A percentile compares a stretch with the other conserved stretches of the same genome.
These are phyloP conservation scores for Hermodice carunculata DNA, from an alignment of 2,888 invertebrate genomes.

Conservation along the genomic window DNA sequence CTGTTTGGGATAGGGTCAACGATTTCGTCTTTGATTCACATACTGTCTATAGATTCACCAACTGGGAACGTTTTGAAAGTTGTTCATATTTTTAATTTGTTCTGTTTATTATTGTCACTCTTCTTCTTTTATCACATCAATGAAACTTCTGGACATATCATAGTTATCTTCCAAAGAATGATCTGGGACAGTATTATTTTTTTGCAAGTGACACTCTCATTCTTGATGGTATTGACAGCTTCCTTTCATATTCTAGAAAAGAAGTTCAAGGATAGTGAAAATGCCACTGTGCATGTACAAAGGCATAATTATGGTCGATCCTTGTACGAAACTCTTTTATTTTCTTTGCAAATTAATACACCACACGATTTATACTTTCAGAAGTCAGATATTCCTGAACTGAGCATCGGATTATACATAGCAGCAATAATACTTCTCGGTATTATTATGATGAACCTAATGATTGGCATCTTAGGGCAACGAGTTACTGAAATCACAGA, in stretches of 20 bases:
- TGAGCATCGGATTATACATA: not conserved
- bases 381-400: not conserved
- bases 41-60: too few species aligned
- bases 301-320: not conserved
- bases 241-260: too few species aligned
- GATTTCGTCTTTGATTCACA: not conserved
- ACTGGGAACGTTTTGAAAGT: not conserved
- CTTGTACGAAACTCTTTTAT: not conserved
- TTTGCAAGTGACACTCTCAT: too few species aligned
- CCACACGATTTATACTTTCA: not conserved
- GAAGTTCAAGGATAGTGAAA: too few species aligned
- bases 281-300: not conserved
- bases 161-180: not conserved
- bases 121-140: not conserved
- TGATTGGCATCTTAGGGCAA: not conserved
- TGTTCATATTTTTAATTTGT: not conserved
- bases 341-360: not conserved
- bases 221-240: too few species aligned
- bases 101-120: not conserved
- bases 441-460: not conserved
- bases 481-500: not conserved
- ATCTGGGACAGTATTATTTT: not conserved
- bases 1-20: too few species aligned
- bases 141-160: not conserved
- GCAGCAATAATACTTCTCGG: not conserved